Evolutionary conservation across 1,140 invertebrate species (phyloP), one percentile per base, ranked within the genome.

Genomic region (Lasioglossum baleicum): DNA sequence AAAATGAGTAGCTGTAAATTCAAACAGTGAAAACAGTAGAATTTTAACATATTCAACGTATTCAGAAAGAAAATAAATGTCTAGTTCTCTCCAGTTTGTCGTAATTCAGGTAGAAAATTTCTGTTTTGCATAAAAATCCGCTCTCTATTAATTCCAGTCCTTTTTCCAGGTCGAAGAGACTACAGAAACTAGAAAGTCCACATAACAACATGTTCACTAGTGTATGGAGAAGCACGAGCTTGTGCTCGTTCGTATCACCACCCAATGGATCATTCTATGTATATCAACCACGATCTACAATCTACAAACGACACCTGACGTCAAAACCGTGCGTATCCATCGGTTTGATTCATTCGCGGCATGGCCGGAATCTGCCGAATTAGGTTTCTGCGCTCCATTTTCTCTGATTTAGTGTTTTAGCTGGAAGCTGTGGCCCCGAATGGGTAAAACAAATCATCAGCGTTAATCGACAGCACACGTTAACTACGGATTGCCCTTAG

Each of bases 341-440:
- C 26, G 48, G n/a, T 68, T 78, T 70, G 10, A 42, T 65, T 73
- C 35, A n/a, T 13, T 65, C 76, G 67, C 48, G 61, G 35, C 58
- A 22, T 79, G 69, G 76, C 77, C 63, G 48, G 31, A 66, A 44
- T 72, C 48, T 79, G 70, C 65, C 65, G 60, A 74, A 83, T 75
- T 48, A 42, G 72, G 58, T 53, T 65, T 83, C 72, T 72, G 53
- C 53, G 56, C 44, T 83, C 17, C 68, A 81, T 85, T 81, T 84
- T 85, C 83, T 85, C 83, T 78, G 68, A 2, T 63, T 85, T 84
- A 85, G 74, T 78, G 44, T 74, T 68, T 82, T 74, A 84, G 69
- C 74, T 35, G 40, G 4, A 80, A 65, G 82, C 82, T 2, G n/a
- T n/a, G 70, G 63, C 17, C 35, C 8, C 22, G 35, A 61, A 56